Percentiles rank a stretch among this genome's conserved stretches.
Evolutionary conservation across 2,888 invertebrate species (phyloP).

Genomic region (Steinernema carpocapsae): DNA sequence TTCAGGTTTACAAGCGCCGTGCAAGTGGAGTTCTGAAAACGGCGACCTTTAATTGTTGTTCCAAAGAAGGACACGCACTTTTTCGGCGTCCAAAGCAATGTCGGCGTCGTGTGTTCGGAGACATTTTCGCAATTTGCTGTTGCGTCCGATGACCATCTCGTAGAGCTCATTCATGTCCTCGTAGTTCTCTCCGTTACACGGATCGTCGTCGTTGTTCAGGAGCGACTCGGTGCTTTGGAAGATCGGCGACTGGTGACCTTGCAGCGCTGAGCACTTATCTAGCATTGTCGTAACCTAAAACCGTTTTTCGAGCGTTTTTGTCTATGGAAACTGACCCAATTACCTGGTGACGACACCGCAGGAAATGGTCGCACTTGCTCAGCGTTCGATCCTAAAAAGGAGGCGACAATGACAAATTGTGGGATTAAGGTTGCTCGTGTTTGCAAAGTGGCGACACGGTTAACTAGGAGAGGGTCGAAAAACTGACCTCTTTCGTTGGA

Average conservation of each 20-base stretch:
- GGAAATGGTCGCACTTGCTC: conserved; percentile 11
- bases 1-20: conserved; percentile 13
- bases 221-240: conserved; percentile 34
- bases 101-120: conserved; percentile 35
- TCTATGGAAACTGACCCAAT: conserved; percentile 9
- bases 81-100: conserved; percentile 7
- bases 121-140: conserved; percentile 50
- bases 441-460: not conserved
- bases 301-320: conserved; percentile 10
- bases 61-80: not conserved
- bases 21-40: conserved; percentile 7
- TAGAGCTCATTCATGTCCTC: conserved; percentile 50
- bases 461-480: no score
- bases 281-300: conserved; percentile 29
- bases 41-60: not conserved
- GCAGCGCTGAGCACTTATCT: conserved; percentile 27
- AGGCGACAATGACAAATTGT: not conserved
- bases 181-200: conserved; percentile 50
- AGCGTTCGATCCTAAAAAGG: not conserved
- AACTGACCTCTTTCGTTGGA: no score
- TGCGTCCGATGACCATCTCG: conserved; percentile 52
- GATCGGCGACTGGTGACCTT: conserved; percentile 31
- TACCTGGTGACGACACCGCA: conserved; percentile 23
- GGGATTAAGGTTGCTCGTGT: not conserved
- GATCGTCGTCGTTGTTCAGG: conserved; percentile 47